Evolutionary conservation across 2,888 invertebrate genomes (phyloP), one percentile per base, ranked within the genome.

Genomic region (Catocala fraxini): DNA sequence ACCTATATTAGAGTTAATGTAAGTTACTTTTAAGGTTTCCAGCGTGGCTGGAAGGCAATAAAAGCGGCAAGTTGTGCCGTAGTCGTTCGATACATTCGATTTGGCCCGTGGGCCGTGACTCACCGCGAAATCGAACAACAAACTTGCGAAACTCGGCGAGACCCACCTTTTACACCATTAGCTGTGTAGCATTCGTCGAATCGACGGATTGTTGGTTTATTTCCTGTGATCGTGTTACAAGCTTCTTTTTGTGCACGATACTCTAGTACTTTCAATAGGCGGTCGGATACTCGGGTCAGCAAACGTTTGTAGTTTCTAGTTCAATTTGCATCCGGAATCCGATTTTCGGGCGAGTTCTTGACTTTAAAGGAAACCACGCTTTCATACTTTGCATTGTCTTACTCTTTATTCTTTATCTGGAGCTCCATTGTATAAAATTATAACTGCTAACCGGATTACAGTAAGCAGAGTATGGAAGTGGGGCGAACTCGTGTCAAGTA

Each of bases 11-110:
- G 68, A 73, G 65, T 79, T 82, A 82, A 79, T 80, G 82, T 79
- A 66, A 81, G 73, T 74, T 71, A 75, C 81, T 87, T 87, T 80
- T 85, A 87, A 84, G 87, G 86, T 81, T 89, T 89, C 83, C 59
- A 78, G 68, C 73, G 68, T 70, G 73, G 62, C 68, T 77, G 62
- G 66, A 73, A 75, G 79, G 84, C 81, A 86, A 86, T 88, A 89
- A 89, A 86, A 77, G 79, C 75, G 68, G 69, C 79, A 86, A 86
- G 81, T 87, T 84, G 70, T 68, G 58, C 60, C 45, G 59, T 68
- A 70, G 73, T 65, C 76, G 76, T 74, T 80, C 82, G 81, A 82
- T 82, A 85, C 80, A 81, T 85, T 84, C 83, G 82, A 80, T 88
- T 81, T 80, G 68, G 73, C 70, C 52, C 70, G 71, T 73, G 77